Evolutionary conservation across 2,113 vertebrate species (phyloP), one percentile per base, ranked within the genome.

Genomic region (Gymnogyps californianus): DNA sequence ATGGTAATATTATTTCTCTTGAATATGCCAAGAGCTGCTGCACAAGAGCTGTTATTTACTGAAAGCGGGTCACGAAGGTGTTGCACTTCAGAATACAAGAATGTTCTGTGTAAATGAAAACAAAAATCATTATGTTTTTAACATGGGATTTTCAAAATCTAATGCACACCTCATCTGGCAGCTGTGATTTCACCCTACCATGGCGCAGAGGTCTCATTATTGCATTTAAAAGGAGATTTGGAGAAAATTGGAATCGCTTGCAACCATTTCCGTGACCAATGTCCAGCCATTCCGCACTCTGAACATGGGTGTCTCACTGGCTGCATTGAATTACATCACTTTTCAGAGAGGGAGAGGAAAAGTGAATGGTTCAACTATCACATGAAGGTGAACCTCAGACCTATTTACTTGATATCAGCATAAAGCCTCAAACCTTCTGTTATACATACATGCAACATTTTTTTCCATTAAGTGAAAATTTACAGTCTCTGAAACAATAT

Each of bases 11-110:
- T 64, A 96, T 69, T 93, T 92, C 59, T 87, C 64, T 40, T 82
- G 83, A 92, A 80, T 80, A 90, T 29, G 64, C 40, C 51, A 70
- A 70, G 40, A 89, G 70, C n/a, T 70, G 25, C 66, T 47, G 44
- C n/a, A 98, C 98, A 98, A 98, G 96, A 98, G 98, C 97, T 97
- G 97, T 97, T 98, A 98, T 98, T 98, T 98, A 98, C 98, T 98
- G 97, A 98, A 97, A 96, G 97, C 90, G 94, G 96, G 94, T 98
- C 98, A 98, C 87, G 75, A 97, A 98, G 97, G 98, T 98, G 97
- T 96, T 98, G 96, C 97, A 98, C 28, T 85, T 98, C 98, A 98
- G 98, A 98, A 98, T 91, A 98, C 97, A 98, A 98, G 98, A 98
- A 98, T 97, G 97, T 97, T 98, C 98, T 97, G 97, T 97, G 97